These are phyloP conservation scores for Carassius gibelio DNA, from an alignment of 2,113 vertebrate genomes.

Conservation along the genomic window DNA sequence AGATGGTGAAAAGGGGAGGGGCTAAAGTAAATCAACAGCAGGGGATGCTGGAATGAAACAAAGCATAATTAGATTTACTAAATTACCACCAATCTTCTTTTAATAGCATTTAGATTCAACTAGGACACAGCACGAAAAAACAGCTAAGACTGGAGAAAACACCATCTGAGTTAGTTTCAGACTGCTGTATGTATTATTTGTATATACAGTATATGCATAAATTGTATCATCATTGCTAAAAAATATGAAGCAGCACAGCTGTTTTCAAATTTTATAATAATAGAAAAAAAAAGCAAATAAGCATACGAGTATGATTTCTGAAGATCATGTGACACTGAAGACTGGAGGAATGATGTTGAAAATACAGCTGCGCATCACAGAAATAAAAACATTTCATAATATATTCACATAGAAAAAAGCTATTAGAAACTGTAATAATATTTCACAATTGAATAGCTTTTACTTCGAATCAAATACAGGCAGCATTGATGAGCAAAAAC, in stretches of 20 bases:
- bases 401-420: background rate
- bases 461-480: background rate
- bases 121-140: background rate
- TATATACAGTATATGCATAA: background rate
- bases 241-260: background rate
- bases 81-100: constrained; percentile 22
- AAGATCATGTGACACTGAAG: background rate
- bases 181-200: background rate
- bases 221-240: background rate
- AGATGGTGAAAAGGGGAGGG: background rate
- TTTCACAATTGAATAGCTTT: background rate
- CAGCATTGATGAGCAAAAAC: background rate
- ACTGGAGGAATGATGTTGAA: background rate
- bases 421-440: background rate
- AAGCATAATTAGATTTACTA: constrained; percentile 24
- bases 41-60: constrained; percentile 9
- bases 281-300: background rate
- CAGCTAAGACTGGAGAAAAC: background rate
- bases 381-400: background rate
- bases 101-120: constrained; percentile 2
- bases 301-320: background rate
- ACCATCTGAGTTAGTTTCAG: background rate
- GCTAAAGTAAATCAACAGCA: background rate
- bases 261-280: too few relatives aligned
- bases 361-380: background rate